Conservation (phyloP, 2,888 invertebrate genomes). For the Dascillus cervinus region DNA sequence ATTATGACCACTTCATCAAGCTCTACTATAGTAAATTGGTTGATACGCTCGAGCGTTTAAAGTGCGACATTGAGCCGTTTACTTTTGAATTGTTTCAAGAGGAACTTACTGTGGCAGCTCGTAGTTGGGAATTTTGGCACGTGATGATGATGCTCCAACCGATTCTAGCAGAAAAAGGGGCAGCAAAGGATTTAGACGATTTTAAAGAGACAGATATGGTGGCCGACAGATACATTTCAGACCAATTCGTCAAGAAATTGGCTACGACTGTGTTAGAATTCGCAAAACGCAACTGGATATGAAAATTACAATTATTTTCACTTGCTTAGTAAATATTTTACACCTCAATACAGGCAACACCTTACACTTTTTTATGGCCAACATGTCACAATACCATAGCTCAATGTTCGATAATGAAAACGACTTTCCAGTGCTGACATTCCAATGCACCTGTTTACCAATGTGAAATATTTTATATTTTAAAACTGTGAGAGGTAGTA, state of each 20-base stretch:
- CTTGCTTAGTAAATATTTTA: too few species aligned
- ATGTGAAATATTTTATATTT: too few species aligned
- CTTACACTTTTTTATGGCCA: too few species aligned
- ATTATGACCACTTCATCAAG: slow-evolving; percentile 42
- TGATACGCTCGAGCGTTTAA: slow-evolving; percentile 30
- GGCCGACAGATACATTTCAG: slow-evolving; percentile 1
- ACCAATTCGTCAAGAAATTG: background rate
- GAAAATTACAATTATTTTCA: too few species aligned
- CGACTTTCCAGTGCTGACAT: too few species aligned
- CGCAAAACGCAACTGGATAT: slow-evolving; percentile 5
- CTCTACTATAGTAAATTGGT: slow-evolving; percentile 45
- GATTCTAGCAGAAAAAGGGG: slow-evolving; percentile 33
- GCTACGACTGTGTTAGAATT: slow-evolving; percentile 1
- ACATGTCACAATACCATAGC: too few species aligned
- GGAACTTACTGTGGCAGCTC: slow-evolving; percentile 35
- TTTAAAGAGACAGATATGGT: slow-evolving; percentile 12
- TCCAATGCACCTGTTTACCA: too few species aligned
- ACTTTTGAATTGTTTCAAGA: slow-evolving; percentile 33
- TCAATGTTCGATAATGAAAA: too few species aligned
- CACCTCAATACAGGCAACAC: too few species aligned
- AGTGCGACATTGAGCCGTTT: slow-evolving; percentile 30
- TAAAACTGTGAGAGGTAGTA: too few species aligned
- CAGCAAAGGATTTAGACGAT: slow-evolving; percentile 34
- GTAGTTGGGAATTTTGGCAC: slow-evolving; percentile 37
- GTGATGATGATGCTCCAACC: slow-evolving; percentile 40